phyloP scores from a whole-genome alignment of 2,113 vertebrate genomes.

The Erythrolamprus reginae region DNA sequence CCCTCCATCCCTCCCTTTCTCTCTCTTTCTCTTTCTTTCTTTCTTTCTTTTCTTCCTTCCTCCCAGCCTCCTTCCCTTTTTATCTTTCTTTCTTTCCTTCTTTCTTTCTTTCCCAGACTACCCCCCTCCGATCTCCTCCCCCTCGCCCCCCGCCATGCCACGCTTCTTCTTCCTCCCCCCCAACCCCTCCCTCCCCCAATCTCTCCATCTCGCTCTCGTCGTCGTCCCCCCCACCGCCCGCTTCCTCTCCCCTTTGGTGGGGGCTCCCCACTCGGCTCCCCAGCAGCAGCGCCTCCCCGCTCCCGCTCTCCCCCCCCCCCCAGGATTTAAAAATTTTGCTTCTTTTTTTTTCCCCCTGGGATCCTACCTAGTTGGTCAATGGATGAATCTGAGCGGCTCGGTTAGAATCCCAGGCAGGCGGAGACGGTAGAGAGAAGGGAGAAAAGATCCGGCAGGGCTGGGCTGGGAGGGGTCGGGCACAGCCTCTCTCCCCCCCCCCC shows the following conservation, averaged over 20 bases:
- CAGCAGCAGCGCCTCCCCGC: no score
- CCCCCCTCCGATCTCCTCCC: not conserved
- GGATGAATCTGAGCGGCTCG: not conserved
- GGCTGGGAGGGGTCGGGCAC: not conserved
- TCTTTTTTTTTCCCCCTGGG: not conserved
- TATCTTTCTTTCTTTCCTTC: no score
- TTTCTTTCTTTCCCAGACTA: not conserved
- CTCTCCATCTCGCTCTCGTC: not conserved
- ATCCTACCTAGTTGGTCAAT: not conserved
- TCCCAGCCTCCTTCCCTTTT: no score
- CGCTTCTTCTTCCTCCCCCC: not conserved
- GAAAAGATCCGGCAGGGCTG: not conserved
- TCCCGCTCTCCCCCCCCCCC: not conserved
- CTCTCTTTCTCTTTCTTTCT: no score
- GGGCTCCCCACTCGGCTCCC: no score
- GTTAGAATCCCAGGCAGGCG: not conserved
- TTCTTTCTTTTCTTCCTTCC: no score
- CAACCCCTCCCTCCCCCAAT: not conserved
- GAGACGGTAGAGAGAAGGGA: not conserved
- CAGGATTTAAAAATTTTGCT: not conserved
- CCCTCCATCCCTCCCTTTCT: no score
- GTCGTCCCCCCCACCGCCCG: no score
- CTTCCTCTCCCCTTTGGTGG: not conserved
- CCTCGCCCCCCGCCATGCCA: not conserved
- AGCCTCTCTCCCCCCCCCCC: not conserved